Evolutionary conservation across 2,797 vertebrate genomes (phyloP), one percentile per base, ranked within the genome.

Genomic region (Sitta carolinensis): DNA sequence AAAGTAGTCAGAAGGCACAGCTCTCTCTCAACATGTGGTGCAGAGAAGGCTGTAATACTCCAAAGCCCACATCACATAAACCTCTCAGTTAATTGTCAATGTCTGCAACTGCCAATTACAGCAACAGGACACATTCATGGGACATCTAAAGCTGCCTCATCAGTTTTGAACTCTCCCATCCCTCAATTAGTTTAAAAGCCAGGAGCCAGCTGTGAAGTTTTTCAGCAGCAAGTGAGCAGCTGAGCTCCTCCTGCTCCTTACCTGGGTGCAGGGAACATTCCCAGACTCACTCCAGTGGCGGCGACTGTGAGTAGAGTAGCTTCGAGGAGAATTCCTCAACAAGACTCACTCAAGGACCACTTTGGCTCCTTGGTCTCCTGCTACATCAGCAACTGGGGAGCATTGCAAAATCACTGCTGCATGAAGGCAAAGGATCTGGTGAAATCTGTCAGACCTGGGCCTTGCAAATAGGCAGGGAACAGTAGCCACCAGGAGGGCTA

Each of bases 311-410:
- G 79, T 77, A 77, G 66, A 94, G 81, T 48, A 91, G 78, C 75
- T 74, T 19, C 72, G 90, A 96, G 90, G 74, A 91, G 90, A 94
- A 93, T 75, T 95, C 78, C 89, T 94, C 64, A 83, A 72, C 47
- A 87, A 80, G 48, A 75, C 14, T 36, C 2, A 0, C 58, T 95
- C 78, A 69, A 95, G 87, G 25, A 43, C 81, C 92, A 80, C 84
- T 95, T 89, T 0, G 1, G 47, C 27, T 89, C 47, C 34, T 82
- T 0, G 0, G 52, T 45, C 57, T 92, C 23, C 54, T 54, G 76
- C 74, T 45, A 34, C 6, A 16, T 55, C 36, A 51, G 38, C 1
- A 8, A 18, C 19, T 26, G 20, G 23, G 19, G 54, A 77, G 36
- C 32, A 13, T 36, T 94, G 76, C 43, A 42, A 83, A 94, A 89